A percentile compares a stretch with the other conserved stretches of the same genome.
phyloP scores from a whole-genome alignment of 1,140 invertebrate genomes.

The Dinothrombium tinctorium region DNA sequence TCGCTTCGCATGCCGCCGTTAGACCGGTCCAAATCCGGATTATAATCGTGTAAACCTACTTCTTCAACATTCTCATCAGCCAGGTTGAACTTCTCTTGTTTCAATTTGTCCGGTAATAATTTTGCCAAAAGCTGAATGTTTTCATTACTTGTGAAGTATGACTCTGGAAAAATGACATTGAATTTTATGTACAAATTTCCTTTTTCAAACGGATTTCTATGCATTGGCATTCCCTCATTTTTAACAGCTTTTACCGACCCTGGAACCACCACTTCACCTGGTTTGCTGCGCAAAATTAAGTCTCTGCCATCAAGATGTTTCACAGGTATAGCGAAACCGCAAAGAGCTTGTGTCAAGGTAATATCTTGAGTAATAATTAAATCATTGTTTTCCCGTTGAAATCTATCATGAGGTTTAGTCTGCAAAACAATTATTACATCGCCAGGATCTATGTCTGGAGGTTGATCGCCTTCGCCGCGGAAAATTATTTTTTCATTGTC shows the following conservation, averaged over 20 bases:
- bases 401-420: slow-evolving; percentile 67
- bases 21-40: no score
- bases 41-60: neutral
- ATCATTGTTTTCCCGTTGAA: slow-evolving; percentile 42
- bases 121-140: slow-evolving; percentile 1
- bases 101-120: neutral
- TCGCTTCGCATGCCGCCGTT: no score
- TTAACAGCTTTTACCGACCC: slow-evolving; percentile 68
- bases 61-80: neutral
- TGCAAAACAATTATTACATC: slow-evolving; percentile 92
- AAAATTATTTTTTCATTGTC: slow-evolving; percentile 92
- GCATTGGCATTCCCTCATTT: slow-evolving; percentile 88
- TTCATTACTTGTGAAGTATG: slow-evolving; percentile 12
- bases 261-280: slow-evolving; percentile 61
- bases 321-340: slow-evolving; percentile 83
- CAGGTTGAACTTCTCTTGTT: neutral
- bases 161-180: slow-evolving; percentile 57
- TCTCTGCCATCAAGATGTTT: slow-evolving; percentile 76
- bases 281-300: slow-evolving; percentile 54
- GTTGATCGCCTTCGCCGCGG: slow-evolving; percentile 86
- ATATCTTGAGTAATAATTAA: slow-evolving; percentile 42
- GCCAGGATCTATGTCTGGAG: slow-evolving; percentile 73
- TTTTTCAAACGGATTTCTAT: slow-evolving; percentile 87
- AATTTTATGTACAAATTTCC: slow-evolving; percentile 83
- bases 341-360: slow-evolving; percentile 72